Percentiles rank a stretch among this genome's conserved stretches.
These are phyloP conservation scores for Nebria ingens DNA, from an alignment of 1,140 invertebrate genomes.

Conservation along the genomic window DNA sequence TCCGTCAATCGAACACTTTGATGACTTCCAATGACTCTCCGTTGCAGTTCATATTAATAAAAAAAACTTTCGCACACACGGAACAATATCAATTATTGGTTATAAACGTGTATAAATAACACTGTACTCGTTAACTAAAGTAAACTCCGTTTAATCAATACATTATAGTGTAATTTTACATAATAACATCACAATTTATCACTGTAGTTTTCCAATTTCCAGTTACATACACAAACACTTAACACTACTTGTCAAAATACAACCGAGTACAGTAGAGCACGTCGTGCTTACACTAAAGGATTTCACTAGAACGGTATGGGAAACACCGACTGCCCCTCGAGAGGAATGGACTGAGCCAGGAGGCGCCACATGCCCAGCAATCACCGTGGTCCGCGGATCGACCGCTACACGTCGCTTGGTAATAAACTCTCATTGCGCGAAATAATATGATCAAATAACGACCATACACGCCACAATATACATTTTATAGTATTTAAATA, in stretches of 20 bases:
- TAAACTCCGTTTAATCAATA: not conserved
- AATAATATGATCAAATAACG: too few relatives aligned
- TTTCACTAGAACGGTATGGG: not conserved
- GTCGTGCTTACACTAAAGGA: slow-evolving; percentile 5
- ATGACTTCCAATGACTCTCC: not conserved
- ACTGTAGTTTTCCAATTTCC: not conserved
- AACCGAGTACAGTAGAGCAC: not conserved
- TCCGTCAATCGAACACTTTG: slow-evolving; percentile 3
- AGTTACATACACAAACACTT: not conserved
- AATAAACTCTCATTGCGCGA: not conserved
- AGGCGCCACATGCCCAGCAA: not conserved
- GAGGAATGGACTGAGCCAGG: slow-evolving; percentile 5
- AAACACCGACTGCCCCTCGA: not conserved
- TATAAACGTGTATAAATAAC: too few relatives aligned
- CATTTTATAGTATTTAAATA: too few relatives aligned
- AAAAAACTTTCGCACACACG: not conserved
- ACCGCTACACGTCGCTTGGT: slow-evolving; percentile 1
- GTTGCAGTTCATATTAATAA: not conserved
- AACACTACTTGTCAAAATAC: slow-evolving; percentile 8
- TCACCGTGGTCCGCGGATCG: not conserved
- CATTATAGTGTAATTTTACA: not conserved
- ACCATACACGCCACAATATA: too few relatives aligned
- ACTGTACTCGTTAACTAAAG: too few relatives aligned
- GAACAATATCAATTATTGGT: too few relatives aligned
- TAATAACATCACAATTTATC: not conserved